Conservation (phyloP, 2,888 invertebrate species). For the Dicyrtomina minuta region DNA sequence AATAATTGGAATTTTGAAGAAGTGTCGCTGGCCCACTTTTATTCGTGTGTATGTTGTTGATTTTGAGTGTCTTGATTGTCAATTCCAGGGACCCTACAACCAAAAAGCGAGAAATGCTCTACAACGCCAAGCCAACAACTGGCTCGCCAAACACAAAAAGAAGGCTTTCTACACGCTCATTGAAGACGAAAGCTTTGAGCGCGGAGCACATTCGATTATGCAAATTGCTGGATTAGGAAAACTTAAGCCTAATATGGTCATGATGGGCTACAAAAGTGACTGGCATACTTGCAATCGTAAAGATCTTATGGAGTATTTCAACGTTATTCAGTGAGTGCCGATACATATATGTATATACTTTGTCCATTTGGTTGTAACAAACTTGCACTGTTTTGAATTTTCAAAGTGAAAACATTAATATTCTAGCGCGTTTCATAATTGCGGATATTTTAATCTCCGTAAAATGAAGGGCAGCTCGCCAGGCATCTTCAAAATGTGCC, state of each 20-base stretch:
- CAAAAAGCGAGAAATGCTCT: constrained; percentile 71
- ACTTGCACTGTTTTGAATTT: too few species aligned
- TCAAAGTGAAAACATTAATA: too few species aligned
- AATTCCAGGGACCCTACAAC: constrained; percentile 61
- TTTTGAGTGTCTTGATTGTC: too few species aligned
- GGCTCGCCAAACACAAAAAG: constrained; percentile 79
- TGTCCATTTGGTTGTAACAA: too few species aligned
- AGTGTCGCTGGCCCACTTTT: too few species aligned
- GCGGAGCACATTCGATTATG: constrained; percentile 80
- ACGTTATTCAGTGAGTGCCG: constrained; percentile 80
- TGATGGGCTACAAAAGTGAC: constrained; percentile 85
- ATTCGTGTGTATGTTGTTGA: too few species aligned
- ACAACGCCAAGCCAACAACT: constrained; percentile 71
- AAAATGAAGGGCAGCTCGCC: too few species aligned
- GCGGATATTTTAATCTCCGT: too few species aligned
- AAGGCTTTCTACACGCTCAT: constrained; percentile 86
- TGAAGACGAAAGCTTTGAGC: constrained; percentile 71
- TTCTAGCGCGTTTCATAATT: too few species aligned
- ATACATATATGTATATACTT: too few species aligned
- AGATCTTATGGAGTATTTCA: constrained; percentile 85
- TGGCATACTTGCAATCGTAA: constrained; percentile 79
- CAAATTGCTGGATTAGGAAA: constrained; percentile 92
- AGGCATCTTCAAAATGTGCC: too few species aligned
- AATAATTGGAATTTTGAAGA: too few species aligned
- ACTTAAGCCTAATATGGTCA: constrained; percentile 86